Evolutionary conservation across 2,797 vertebrate genomes (phyloP), one percentile per base, ranked within the genome.

Genomic region (Scarus forsteni): DNA sequence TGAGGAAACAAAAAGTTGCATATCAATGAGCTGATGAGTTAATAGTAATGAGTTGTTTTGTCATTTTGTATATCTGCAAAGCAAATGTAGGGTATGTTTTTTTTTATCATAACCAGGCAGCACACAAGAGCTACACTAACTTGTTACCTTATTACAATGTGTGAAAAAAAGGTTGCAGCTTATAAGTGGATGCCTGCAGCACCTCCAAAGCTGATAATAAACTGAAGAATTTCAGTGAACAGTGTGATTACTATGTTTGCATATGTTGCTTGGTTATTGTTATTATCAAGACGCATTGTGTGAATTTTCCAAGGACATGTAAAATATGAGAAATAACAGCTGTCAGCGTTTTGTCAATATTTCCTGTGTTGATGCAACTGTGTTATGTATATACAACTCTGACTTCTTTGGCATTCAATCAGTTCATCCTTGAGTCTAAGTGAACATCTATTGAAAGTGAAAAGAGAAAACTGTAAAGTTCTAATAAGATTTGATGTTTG

Each of bases 11-110:
- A 16, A 10, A 54, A 79, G 15, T 65, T 46, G 69, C 14, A 66
- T 73, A 43, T 56, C 73, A 82, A 88, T 85, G 71, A 85, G 72
- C 3, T 12, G 56, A n/a, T 0, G 53, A 8, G 19, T 49, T 52
- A 27, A 27, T 27, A 27, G 2, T 27, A 27, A 27, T 27, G 27
- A 27, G 27, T 42, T 59, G 58, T 54, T 55, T 49, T 54, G 71
- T 66, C 48, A 27, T 61, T 78, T 71, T 45, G 63, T 68, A 78
- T 35, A 67, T 7, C 6, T 51, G 56, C 53, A 51, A 51, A 61
- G 42, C 3, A 1, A 60, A 14, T 2, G 51, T 34, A n/a, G 36
- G 56, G 19, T 61, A 19, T 1, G 11, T 43, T 12, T 18, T 44
- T 43, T 59, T 61, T 16, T 14, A n/a, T 62, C 16, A 18, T 67